Conservation (phyloP, 2,113 vertebrate genomes). For the Macroglossus sobrinus region DNA sequence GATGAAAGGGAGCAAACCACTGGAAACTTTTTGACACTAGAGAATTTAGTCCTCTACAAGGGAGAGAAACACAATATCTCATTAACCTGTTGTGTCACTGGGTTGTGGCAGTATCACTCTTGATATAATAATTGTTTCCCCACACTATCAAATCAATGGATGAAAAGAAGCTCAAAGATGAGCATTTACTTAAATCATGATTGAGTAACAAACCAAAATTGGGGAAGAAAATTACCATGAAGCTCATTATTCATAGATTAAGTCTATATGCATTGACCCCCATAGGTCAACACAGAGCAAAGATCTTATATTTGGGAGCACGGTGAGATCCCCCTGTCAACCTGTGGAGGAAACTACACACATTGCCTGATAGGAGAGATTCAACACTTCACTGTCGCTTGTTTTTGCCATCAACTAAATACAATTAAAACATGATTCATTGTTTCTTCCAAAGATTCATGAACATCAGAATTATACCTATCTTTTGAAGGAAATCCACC, state of each 20-base stretch:
- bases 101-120: conserved; percentile 21
- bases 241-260: background rate
- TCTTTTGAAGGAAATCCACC: background rate
- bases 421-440: conserved; percentile 20
- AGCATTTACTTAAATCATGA: background rate
- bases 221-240: background rate
- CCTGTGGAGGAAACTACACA: background rate
- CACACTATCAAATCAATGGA: conserved; percentile 56
- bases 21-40: conserved; percentile 39
- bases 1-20: conserved; percentile 36
- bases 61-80: conserved; percentile 50
- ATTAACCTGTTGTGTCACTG: conserved; percentile 22
- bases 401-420: background rate
- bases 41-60: conserved; percentile 43
- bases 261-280: background rate
- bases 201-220: background rate
- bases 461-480: background rate
- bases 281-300: background rate
- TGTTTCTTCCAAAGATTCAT: background rate
- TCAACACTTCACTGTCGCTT: background rate
- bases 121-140: conserved; percentile 64
- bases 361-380: background rate
- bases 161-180: conserved; percentile 13
- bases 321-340: background rate
- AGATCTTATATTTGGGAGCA: background rate